These are phyloP conservation scores for Pao palembangensis DNA, from an alignment of 2,113 vertebrate genomes.

Conservation along the genomic window DNA sequence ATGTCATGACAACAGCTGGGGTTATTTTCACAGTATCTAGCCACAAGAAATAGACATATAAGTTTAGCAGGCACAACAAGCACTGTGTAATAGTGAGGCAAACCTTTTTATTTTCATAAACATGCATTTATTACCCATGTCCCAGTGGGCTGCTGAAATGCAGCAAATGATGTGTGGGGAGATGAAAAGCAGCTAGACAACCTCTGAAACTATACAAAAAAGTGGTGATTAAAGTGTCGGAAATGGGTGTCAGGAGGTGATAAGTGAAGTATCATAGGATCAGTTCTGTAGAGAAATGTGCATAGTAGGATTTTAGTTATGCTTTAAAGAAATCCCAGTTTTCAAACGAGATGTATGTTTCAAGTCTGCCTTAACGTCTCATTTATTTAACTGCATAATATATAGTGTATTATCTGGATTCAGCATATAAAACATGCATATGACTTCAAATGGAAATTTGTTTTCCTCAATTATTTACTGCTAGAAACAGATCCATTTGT, in stretches of 20 bases:
- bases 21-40: constrained; percentile 31
- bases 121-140: constrained; percentile 57
- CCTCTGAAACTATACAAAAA: constrained; percentile 49
- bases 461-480: too few relatives aligned
- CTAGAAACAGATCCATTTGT: too few relatives aligned
- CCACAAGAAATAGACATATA: constrained; percentile 50
- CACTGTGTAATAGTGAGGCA: constrained; percentile 58
- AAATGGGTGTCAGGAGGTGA: constrained; percentile 54
- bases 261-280: constrained; percentile 65
- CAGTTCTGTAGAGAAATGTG: constrained; percentile 35
- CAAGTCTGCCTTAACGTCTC: neutral
- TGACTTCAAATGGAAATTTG: too few relatives aligned
- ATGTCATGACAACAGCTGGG: constrained; percentile 52
- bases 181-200: constrained; percentile 58
- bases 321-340: neutral
- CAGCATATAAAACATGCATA: too few relatives aligned
- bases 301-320: constrained; percentile 12
- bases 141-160: constrained; percentile 33
- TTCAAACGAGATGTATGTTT: constrained; percentile 4
- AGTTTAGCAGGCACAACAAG: constrained; percentile 26
- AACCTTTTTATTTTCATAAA: constrained; percentile 24
- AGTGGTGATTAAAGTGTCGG: constrained; percentile 68
- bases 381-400: neutral
- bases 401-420: too few relatives aligned
- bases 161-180: constrained; percentile 66